Base-by-base conservation (phyloP, 2,888 invertebrate genomes). In the Linyphia triangularis region DNA sequence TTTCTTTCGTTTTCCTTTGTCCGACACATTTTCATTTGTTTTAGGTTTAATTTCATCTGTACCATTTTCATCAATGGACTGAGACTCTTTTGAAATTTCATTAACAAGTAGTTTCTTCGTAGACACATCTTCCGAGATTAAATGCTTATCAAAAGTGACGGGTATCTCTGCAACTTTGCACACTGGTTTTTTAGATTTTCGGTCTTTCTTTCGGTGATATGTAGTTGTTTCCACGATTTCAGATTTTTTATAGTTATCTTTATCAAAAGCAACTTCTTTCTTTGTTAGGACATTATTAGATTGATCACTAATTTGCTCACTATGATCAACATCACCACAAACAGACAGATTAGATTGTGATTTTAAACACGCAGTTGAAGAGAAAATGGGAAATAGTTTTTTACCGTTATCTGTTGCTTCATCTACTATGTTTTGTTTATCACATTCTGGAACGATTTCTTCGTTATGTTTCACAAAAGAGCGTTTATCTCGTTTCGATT, bases 321-420 rank as follows among this genome's bases (percentile, higher is more conserved):
- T 33, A 0, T 13, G 4, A 33, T 67, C 67, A 33, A 16, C 19
- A 10, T 51, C 5, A 51, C 51, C 51, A 51, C n/a, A n/a, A 16
- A 51, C 13, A 0, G 51, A 51, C 5, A 51, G 13, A 51, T 51
- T 51, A 16, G 24, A 24, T 9, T 28, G 26, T 16, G 63, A 22
- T 0, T 9, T 19, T 33, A 19, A 10, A 6, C 33, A 13, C 16
- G 40, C 10, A 16, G 59, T 33, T n/a, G 30, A 73, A 0, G 75
- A 13, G 59, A 75, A 75, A 28, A 75, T 75, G 7, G 75, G 75
- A 43, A 61, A 75, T 22, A 75, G 33, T 33, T 75, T 75, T 59
- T 33, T 19, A 16, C 22, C 75, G 59, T 30, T 2, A 75, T 33
- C 33, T 59, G 28, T 51, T 24, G 26, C 59, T 24, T 16, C 13